Conservation (phyloP, 1,140 invertebrate species). For the Drosophila cardini region DNA sequence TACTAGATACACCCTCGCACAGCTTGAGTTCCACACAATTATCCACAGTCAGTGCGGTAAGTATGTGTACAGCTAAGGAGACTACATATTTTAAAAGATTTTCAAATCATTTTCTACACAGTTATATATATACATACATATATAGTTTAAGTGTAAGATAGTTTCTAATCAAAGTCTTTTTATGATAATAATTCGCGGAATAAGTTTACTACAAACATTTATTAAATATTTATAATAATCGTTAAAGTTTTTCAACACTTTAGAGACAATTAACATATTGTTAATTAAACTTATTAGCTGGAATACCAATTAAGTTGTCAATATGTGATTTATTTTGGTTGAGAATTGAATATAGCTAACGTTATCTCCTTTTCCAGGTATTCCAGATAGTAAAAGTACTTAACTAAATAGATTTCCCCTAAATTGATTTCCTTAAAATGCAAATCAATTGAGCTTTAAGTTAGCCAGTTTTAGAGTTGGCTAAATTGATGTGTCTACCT, state of each 20-base stretch:
- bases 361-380: conserved; percentile 5
- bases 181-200: no score
- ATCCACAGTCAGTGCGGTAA: background rate
- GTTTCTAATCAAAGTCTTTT: no score
- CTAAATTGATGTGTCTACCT: conserved; percentile 48
- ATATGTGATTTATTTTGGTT: conserved; percentile 40
- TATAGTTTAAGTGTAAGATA: no score
- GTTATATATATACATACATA: no score
- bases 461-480: conserved; percentile 6
- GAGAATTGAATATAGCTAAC: conserved; percentile 2
- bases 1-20: conserved; percentile 31
- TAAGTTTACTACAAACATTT: no score
- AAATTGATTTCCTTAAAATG: conserved; percentile 27
- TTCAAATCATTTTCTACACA: no score
- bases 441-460: conserved; percentile 37
- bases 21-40: conserved; percentile 23
- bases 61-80: background rate
- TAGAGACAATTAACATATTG: conserved; percentile 18
- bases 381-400: conserved; percentile 13
- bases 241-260: conserved; percentile 23
- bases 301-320: conserved; percentile 52
- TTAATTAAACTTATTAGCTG: conserved; percentile 23
- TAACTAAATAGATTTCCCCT: no score
- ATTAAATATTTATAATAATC: background rate
- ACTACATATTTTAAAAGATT: no score